Percentiles rank a stretch among this genome's conserved stretches.
Conservation (phyloP, 2,888 invertebrate genomes). For the Cosmorhoe ocellata region DNA sequence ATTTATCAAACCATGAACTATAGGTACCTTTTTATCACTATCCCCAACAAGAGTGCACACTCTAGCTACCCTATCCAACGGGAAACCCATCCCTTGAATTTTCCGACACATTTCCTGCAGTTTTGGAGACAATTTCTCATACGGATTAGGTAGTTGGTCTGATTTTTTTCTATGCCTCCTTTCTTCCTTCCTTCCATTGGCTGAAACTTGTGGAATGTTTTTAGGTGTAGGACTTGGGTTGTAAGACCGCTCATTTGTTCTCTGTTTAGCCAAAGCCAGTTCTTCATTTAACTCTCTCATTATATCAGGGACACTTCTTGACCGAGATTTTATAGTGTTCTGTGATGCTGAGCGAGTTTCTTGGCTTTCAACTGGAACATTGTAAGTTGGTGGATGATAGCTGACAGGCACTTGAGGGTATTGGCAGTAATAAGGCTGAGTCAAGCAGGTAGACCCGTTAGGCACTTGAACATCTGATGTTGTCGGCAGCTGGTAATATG, state of each 20-base stretch:
- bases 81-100: slow-evolving; percentile 94
- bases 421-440: slow-evolving; percentile 69
- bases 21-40: slow-evolving; percentile 94
- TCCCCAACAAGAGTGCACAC: slow-evolving; percentile 89
- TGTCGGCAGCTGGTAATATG: slow-evolving; percentile 58
- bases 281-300: slow-evolving; percentile 88
- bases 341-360: slow-evolving; percentile 42
- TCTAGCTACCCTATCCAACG: slow-evolving; percentile 89
- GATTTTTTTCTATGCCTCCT: slow-evolving; percentile 52
- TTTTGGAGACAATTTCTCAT: slow-evolving; percentile 69
- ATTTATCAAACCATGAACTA: too few relatives aligned
- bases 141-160: slow-evolving; percentile 67
- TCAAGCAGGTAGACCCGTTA: slow-evolving; percentile 60
- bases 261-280: slow-evolving; percentile 71
- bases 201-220: slow-evolving; percentile 45
- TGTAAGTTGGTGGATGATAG: slow-evolving; percentile 46
- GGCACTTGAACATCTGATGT: slow-evolving; percentile 46
- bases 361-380: slow-evolving; percentile 30
- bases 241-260: slow-evolving; percentile 74
- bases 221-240: slow-evolving; percentile 78
- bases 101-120: slow-evolving; percentile 87
- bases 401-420: slow-evolving; percentile 57
- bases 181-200: slow-evolving; percentile 50
- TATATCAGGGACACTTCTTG: slow-evolving; percentile 88
- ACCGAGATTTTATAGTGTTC: slow-evolving; percentile 69